Conservation (phyloP, 64 coral and sea anemone species). For the Montipora sp. region DNA sequence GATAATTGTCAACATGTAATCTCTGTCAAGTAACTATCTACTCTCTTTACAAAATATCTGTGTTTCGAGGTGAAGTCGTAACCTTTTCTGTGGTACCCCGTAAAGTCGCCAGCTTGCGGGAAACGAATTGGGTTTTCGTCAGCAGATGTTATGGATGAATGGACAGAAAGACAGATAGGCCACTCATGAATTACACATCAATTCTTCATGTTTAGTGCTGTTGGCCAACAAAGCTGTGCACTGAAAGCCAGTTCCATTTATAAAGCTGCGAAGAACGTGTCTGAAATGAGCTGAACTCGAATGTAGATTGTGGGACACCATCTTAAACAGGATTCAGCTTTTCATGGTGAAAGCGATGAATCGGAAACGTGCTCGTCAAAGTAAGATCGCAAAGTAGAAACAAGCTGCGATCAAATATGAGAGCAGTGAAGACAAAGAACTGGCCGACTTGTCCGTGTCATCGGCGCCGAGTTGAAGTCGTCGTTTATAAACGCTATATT, state of each 20-base stretch:
- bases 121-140: neutral
- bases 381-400: neutral
- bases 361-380: neutral
- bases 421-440: constrained; percentile 1
- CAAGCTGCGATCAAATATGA: constrained; percentile 19
- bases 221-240: neutral
- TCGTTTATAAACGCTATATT: constrained; percentile 29
- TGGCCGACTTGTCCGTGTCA: neutral
- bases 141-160: neutral
- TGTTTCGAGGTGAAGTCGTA: neutral
- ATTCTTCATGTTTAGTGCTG: neutral
- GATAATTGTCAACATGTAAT: neutral
- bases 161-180: neutral
- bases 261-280: neutral
- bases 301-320: neutral
- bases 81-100: neutral
- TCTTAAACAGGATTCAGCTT: neutral
- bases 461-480: constrained; percentile 19
- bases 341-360: neutral
- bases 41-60: neutral
- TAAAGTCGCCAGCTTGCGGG: neutral
- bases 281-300: neutral
- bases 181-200: constrained; percentile 43
- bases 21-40: neutral
- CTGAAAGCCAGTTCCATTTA: neutral